Base-by-base conservation (phyloP, 2,888 invertebrate genomes). In the Ptychoptera albimana region DNA sequence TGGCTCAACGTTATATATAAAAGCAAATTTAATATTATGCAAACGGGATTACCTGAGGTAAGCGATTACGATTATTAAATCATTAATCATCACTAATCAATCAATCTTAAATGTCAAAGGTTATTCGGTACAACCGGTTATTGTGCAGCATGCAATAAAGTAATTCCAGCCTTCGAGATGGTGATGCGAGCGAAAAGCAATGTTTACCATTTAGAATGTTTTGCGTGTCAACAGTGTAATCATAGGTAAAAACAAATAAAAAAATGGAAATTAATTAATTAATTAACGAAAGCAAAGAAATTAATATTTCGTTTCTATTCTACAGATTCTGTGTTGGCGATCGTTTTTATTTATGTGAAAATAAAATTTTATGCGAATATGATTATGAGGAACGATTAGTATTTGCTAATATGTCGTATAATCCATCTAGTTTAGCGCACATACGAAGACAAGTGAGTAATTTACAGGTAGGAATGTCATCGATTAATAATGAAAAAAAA, bases 151-250 rank as follows among this genome's bases (percentile, higher is more conserved):
- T 97, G 97, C 71, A 85, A 85, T 63, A 96, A 96, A 70, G 87
- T 89, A 61, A 97, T 97, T 62, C 96, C 96, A 3, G 94, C 96
- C 42, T 96, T 94, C 64, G 96, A 97, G 69, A 93, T 96, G 93
- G 96, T 96, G 54, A 97, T 97, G 96, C 75, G 94, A 54, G 94
- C 94, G 39, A 79, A 89, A 56, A 87, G 83, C 66, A 94, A 96
- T 60, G 96, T 96, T 49, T 97, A 96, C 67, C 96, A 97, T 63
- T 75, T 96, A 57, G 94, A 96, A 68, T 96, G 96, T 68, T 96
- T 96, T 66, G 94, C 94, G 44, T 96, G 96, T 63, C 94, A 96
- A 61, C 93, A 94, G 67, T 97, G 96, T 68, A 93, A 91, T 67
- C 94, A 96, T 70, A 88, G 94, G 94, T 94, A 60, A 71, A 74